These are phyloP conservation scores for Philhelius pedissequus DNA, from an alignment of 2,888 invertebrate genomes.

Conservation along the genomic window DNA sequence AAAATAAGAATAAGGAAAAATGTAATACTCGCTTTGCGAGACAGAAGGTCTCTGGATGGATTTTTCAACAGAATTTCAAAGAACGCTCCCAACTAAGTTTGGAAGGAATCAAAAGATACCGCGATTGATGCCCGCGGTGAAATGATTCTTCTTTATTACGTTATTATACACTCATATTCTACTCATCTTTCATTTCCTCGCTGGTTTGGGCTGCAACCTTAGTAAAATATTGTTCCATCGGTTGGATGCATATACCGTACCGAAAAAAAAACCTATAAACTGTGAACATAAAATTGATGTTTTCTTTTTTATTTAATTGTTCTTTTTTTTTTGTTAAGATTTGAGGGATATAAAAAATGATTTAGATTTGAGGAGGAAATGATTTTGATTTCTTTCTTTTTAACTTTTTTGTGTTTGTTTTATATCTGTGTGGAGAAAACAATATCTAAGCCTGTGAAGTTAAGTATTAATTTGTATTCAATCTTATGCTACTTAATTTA, in stretches of 20 bases:
- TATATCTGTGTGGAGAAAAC: no score
- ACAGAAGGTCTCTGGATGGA: slow-evolving; percentile 42
- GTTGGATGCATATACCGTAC: background rate
- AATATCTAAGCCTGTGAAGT: no score
- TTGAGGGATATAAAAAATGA: slow-evolving; percentile 43
- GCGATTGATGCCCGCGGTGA: slow-evolving; percentile 67
- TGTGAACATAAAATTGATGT: slow-evolving; percentile 55
- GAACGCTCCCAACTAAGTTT: slow-evolving; percentile 6
- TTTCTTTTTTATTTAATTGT: slow-evolving; percentile 1
- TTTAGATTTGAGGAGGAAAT: slow-evolving; percentile 30
- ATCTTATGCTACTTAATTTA: no score
- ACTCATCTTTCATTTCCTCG: slow-evolving; percentile 36
- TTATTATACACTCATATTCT: slow-evolving; percentile 62
- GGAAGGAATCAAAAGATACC: slow-evolving; percentile 56
- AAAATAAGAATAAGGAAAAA: background rate
- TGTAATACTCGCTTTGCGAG: slow-evolving; percentile 11
- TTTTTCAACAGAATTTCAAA: slow-evolving; percentile 15
- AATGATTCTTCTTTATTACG: slow-evolving; percentile 68
- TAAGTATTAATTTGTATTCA: no score
- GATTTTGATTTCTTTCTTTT: background rate
- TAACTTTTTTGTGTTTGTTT: background rate
- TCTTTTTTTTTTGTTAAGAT: background rate
- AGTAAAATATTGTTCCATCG: slow-evolving; percentile 32
- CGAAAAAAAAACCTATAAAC: slow-evolving; percentile 40
- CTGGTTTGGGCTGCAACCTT: slow-evolving; percentile 25